Evolutionary conservation across 2,113 vertebrate genomes (phyloP).

Genomic region (Petaurus breviceps): DNA sequence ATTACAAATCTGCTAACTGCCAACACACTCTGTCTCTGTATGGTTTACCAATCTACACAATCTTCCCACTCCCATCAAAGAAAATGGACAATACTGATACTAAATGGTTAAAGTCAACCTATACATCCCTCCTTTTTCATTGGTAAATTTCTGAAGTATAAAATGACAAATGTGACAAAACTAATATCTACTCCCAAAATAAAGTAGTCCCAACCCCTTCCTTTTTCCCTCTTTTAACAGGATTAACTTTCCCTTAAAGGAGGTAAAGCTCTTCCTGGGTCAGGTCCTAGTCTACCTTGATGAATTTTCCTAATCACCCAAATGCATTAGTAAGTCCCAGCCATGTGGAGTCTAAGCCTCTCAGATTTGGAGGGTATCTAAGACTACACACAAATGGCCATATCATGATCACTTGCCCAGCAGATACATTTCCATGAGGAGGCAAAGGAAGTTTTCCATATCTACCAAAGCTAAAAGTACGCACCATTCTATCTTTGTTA

Average conservation of each 20-base stretch:
- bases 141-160: neutral
- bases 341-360: neutral
- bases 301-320: neutral
- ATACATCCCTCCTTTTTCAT: neutral
- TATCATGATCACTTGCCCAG: neutral
- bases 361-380: neutral
- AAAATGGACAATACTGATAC: neutral
- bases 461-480: neutral
- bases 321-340: neutral
- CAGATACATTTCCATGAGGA: neutral
- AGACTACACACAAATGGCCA: neutral
- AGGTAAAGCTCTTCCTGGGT: neutral
- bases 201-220: neutral
- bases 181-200: neutral
- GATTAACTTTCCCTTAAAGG: neutral
- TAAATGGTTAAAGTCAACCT: neutral
- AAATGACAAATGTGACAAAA: neutral
- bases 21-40: neutral
- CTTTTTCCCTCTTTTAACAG: neutral
- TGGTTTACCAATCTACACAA: neutral
- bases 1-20: neutral
- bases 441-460: neutral
- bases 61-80: neutral
- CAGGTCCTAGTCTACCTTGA: neutral
- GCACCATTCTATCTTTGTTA: neutral